Evolutionary conservation across 1,140 invertebrate species (phyloP), one percentile per base, ranked within the genome.

Genomic region (Eupeodes corollae): DNA sequence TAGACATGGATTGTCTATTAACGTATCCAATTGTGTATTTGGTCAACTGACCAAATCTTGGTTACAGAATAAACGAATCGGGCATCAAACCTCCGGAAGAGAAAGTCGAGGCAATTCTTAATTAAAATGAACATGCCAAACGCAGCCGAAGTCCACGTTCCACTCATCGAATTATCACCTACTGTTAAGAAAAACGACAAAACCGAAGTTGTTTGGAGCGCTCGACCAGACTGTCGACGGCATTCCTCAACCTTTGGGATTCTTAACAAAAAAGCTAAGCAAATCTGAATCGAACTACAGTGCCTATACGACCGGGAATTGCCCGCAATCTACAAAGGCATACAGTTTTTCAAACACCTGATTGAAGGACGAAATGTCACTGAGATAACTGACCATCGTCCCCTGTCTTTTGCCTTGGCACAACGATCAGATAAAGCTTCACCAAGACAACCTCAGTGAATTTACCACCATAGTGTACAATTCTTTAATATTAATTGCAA

Each of bases 341-440:
- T 66, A 13, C 14, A 50, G n/a, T 18, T 42, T 43, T 50, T 50
- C 19, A 39, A 44, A 6, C 49, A 50, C 19, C 38, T 57, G 6
- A 9, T 76, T 0, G 68, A 74, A 58, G 69, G 56, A n/a, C 51
- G 61, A n/a, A n/a, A n/a, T n/a, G n/a, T n/a, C n/a, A n/a, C n/a
- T n/a, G n/a, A n/a, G n/a, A n/a, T n/a, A n/a, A n/a, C n/a, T n/a
- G n/a, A n/a, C n/a, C n/a, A n/a, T n/a, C n/a, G n/a, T n/a, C n/a
- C n/a, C n/a, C n/a, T n/a, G n/a, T n/a, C n/a, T n/a, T n/a, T n/a
- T n/a, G n/a, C n/a, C n/a, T n/a, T n/a, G n/a, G n/a, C n/a, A n/a
- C n/a, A n/a, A n/a, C n/a, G n/a, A n/a, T n/a, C n/a, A n/a, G n/a
- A n/a, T n/a, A n/a, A n/a, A n/a, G n/a, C n/a, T n/a, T n/a, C n/a